Percentiles rank a stretch among this genome's conserved stretches.
phyloP scores from a whole-genome alignment of 2,888 invertebrate genomes.

The Zonitis immaculata region DNA sequence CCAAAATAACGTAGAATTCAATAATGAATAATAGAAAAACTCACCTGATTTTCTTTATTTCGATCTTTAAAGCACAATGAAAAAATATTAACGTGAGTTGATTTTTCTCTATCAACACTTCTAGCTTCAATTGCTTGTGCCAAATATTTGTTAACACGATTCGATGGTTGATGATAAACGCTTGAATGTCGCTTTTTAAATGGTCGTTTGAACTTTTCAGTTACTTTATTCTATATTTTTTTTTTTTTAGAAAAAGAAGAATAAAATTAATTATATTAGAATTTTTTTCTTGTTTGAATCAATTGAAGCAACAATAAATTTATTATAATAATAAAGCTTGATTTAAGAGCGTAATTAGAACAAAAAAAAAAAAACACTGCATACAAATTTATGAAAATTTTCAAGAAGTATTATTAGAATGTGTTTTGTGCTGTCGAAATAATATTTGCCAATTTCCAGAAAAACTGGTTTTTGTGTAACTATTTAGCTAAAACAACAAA shows the following conservation, averaged over 20 bases:
- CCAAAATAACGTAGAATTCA: background rate
- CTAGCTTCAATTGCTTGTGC: conserved; percentile 88
- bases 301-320: no score
- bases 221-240: conserved; percentile 84
- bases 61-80: conserved; percentile 82
- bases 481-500: no score
- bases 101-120: conserved; percentile 85
- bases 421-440: no score
- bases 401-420: no score
- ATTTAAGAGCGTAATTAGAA: no score
- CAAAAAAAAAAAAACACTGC: no score
- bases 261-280: no score
- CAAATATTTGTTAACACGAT: conserved; percentile 87
- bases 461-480: no score
- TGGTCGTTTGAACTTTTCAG: conserved; percentile 82
- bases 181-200: conserved; percentile 84
- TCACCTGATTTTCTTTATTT: conserved; percentile 76
- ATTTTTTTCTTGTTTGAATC: no score
- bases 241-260: conserved; percentile 39
- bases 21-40: conserved; percentile 17
- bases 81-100: conserved; percentile 78
- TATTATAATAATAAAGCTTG: no score
- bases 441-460: no score
- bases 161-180: conserved; percentile 83
- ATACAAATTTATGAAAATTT: no score